A percentile compares a stretch with the other conserved stretches of the same genome.
Conservation (phyloP, 1,140 invertebrate genomes). For the Colletes latitarsis region DNA sequence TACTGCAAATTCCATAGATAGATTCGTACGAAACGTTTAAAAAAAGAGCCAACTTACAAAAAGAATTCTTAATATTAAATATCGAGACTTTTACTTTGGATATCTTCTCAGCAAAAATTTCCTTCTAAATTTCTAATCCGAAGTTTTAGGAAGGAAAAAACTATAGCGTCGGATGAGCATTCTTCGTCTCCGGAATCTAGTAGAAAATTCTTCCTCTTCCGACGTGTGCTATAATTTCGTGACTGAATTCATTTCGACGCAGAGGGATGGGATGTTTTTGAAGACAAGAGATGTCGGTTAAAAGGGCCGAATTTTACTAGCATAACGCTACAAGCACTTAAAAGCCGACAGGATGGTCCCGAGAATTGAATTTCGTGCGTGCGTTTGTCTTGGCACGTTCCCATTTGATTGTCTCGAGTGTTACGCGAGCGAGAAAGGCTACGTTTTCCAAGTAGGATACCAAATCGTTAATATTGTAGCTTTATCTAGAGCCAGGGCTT, state of each 20-base stretch:
- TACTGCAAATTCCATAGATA: too few species aligned
- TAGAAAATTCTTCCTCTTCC: background rate
- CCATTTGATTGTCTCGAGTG: background rate
- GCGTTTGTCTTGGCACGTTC: constrained; percentile 1
- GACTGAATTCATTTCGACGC: background rate
- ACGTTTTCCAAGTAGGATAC: too few species aligned
- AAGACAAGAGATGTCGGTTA: background rate
- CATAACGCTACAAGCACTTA: background rate
- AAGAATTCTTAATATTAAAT: too few species aligned
- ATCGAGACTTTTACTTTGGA: too few species aligned
- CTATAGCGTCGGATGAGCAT: background rate
- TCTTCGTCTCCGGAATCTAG: background rate
- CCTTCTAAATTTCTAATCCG: too few species aligned
- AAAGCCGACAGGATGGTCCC: background rate
- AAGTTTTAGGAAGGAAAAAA: too few species aligned
- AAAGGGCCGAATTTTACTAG: background rate
- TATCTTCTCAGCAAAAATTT: too few species aligned
- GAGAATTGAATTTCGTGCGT: constrained; percentile 24
- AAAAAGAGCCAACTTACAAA: too few species aligned
- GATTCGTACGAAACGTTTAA: too few species aligned
- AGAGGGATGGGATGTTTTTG: background rate
- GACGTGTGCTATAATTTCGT: background rate
- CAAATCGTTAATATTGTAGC: too few species aligned
- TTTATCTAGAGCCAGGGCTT: too few species aligned
- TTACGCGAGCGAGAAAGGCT: background rate